These are phyloP conservation scores for Rhagonycha fulva DNA, from an alignment of 2,888 invertebrate species.

Conservation along the genomic window DNA sequence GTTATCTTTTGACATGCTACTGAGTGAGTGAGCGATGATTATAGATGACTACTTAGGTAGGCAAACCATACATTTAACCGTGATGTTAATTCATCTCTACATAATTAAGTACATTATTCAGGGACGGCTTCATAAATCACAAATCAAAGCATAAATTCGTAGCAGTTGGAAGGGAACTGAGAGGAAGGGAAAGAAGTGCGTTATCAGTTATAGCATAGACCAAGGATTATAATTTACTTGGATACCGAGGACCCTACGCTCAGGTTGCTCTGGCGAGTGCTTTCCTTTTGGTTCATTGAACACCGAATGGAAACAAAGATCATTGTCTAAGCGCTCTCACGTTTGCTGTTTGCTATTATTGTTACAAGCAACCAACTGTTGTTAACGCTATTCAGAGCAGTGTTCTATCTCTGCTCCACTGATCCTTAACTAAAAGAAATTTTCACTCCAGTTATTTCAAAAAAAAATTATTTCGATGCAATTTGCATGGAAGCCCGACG, in stretches of 20 bases:
- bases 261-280: not conserved
- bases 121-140: not conserved
- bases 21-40: no score
- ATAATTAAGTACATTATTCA: not conserved
- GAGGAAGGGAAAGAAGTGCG: not conserved
- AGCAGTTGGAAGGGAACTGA: not conserved
- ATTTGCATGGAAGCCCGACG: not conserved
- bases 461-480: not conserved
- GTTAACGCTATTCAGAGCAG: not conserved
- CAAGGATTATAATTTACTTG: not conserved
- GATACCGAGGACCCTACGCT: not conserved
- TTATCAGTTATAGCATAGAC: not conserved
- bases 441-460: conserved; percentile 6
- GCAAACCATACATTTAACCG: no score
- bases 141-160: not conserved
- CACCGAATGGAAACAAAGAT: conserved; percentile 29
- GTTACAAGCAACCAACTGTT: conserved; percentile 10
- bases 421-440: conserved; percentile 7
- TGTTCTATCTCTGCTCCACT: conserved; percentile 9
- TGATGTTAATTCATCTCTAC: no score
- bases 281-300: conserved; percentile 27
- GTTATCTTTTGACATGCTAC: no score
- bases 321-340: conserved; percentile 28
- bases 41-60: no score
- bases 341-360: conserved; percentile 19